Evolutionary conservation across 2,113 vertebrate species (phyloP).

Genomic region (Lontra canadensis): DNA sequence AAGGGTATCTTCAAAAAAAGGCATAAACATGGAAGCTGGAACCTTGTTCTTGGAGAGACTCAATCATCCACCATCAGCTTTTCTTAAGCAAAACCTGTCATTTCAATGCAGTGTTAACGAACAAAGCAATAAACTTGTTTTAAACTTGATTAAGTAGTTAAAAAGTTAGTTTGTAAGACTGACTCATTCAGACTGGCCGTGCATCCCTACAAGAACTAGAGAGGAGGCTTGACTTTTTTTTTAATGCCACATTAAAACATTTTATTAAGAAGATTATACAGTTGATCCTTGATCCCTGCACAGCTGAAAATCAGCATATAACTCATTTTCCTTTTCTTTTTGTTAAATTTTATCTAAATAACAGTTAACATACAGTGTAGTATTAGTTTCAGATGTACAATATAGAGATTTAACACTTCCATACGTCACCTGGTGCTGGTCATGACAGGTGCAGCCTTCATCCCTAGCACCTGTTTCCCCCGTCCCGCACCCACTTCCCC

Average conservation of each 20-base stretch:
- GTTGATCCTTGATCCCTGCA: not conserved
- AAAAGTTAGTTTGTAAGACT: not conserved
- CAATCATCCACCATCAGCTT: not conserved
- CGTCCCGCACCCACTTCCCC: not conserved
- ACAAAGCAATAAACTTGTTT: not conserved
- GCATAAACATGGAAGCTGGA: not conserved
- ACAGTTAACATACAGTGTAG: not conserved
- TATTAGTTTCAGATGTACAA: not conserved
- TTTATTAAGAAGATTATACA: not conserved
- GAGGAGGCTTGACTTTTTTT: not conserved
- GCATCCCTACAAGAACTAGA: not conserved
- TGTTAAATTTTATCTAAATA: not conserved
- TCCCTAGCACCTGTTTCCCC: not conserved
- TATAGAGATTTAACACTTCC: not conserved
- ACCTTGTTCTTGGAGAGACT: not conserved
- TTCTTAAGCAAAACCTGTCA: not conserved
- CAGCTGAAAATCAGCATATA: not conserved
- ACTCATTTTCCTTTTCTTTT: not conserved
- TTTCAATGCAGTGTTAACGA: not conserved
- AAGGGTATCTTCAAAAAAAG: not conserved
- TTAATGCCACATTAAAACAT: not conserved
- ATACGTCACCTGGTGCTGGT: not conserved
- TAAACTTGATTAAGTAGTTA: not conserved
- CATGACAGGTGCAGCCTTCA: not conserved
- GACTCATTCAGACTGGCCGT: not conserved